A percentile compares a stretch with the other conserved stretches of the same genome.
Evolutionary conservation across 2,888 invertebrate genomes (phyloP).

Genomic region (Amphipyra berbera): DNA sequence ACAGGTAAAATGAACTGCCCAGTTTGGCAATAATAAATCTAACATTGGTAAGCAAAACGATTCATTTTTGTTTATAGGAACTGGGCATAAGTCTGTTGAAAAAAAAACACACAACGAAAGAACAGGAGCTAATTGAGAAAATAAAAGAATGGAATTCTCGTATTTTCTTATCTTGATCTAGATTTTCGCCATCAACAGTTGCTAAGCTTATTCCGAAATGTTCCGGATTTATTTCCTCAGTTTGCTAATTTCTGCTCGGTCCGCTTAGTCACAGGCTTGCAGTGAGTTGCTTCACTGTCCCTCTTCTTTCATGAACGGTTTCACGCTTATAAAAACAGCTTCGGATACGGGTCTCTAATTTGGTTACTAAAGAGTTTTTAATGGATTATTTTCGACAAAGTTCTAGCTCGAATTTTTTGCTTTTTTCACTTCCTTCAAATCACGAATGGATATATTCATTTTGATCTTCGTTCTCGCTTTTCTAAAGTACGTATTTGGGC

Average conservation of each 20-base stretch:
- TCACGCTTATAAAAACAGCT: slow-evolving; percentile 42
- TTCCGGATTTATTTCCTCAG: slow-evolving; percentile 52
- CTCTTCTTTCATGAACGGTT: slow-evolving; percentile 52
- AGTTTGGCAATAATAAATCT: too few relatives aligned
- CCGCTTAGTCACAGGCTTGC: slow-evolving; percentile 51
- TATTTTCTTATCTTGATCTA: slow-evolving; percentile 44
- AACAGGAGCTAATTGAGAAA: slow-evolving; percentile 15
- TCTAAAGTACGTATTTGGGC: not conserved
- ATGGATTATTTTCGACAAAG: slow-evolving; percentile 26
- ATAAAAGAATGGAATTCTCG: slow-evolving; percentile 12
- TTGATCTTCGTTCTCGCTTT: not conserved
- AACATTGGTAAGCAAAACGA: too few relatives aligned
- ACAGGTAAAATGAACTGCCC: too few relatives aligned
- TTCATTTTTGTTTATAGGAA: too few relatives aligned
- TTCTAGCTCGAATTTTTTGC: slow-evolving; percentile 1
- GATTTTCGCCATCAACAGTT: slow-evolving; percentile 50
- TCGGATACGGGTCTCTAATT: slow-evolving; percentile 43
- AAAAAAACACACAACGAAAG: too few relatives aligned
- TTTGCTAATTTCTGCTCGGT: slow-evolving; percentile 45
- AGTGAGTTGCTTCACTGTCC: slow-evolving; percentile 38
- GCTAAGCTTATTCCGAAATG: slow-evolving; percentile 43
- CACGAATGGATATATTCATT: not conserved
- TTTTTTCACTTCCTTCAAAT: not conserved
- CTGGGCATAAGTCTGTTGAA: too few relatives aligned
- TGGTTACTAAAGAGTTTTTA: slow-evolving; percentile 42